phyloP scores from a whole-genome alignment of 2,888 invertebrate genomes.

The Eupithecia vulgata region DNA sequence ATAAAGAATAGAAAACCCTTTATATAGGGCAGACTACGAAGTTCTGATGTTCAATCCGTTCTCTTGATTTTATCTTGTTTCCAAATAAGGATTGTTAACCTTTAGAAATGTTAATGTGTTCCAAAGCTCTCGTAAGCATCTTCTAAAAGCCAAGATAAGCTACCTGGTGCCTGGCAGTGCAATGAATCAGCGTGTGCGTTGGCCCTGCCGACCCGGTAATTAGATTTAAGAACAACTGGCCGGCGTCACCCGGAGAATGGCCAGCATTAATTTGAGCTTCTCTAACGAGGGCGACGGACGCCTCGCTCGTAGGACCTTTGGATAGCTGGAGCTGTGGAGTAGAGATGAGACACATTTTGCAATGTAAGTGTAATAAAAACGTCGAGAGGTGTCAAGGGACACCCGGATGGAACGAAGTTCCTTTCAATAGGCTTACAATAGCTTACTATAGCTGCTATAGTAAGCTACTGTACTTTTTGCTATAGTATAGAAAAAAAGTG shows the following conservation, averaged over 20 bases:
- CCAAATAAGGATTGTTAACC: background rate
- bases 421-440: no score
- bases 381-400: no score
- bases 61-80: background rate
- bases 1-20: background rate
- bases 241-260: constrained; percentile 81
- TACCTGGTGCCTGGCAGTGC: constrained; percentile 27
- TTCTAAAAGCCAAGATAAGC: background rate
- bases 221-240: constrained; percentile 84
- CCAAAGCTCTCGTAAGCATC: background rate
- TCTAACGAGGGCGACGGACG: constrained; percentile 82
- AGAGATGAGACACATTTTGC: background rate
- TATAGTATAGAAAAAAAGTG: no score
- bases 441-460: no score
- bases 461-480: no score
- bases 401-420: no score
- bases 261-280: constrained; percentile 83
- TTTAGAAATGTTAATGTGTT: background rate
- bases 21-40: background rate
- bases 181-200: constrained; percentile 59
- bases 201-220: constrained; percentile 72
- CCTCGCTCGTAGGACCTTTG: constrained; percentile 71
- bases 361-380: background rate
- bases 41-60: background rate
- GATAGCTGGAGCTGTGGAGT: constrained; percentile 44